Evolutionary conservation across 2,797 vertebrate species (phyloP).

Genomic region (Falco naumanni): DNA sequence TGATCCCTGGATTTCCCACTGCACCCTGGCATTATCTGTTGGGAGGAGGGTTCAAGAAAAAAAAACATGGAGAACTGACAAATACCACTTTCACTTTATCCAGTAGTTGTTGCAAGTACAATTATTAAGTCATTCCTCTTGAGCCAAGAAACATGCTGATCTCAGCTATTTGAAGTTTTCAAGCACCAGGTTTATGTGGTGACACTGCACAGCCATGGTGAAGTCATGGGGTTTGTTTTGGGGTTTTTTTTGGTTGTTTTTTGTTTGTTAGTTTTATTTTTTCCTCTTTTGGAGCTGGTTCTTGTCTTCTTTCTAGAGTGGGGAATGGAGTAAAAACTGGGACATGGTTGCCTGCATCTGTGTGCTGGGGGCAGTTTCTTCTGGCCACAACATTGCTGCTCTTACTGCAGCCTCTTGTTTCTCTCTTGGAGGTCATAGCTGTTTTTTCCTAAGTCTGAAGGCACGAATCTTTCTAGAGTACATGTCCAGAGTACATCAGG

Average conservation of each 20-base stretch:
- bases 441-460: background rate
- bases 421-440: background rate
- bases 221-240: background rate
- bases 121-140: background rate
- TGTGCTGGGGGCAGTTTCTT: background rate
- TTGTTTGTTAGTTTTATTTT: background rate
- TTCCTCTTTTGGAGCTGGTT: background rate
- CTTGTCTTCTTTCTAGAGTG: background rate
- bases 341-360: fast-evolving
- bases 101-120: background rate
- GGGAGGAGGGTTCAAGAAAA: background rate
- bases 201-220: background rate
- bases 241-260: background rate
- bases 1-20: background rate
- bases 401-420: background rate
- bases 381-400: background rate
- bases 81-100: background rate
- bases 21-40: background rate
- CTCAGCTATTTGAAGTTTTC: background rate
- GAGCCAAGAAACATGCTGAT: background rate
- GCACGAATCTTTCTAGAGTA: background rate
- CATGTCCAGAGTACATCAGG: background rate
- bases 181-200: background rate
- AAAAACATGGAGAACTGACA: background rate
- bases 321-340: background rate